Percentiles rank a stretch among this genome's conserved stretches.
Conservation (phyloP, 2,797 vertebrate genomes). For the Sebastiscus tertius region DNA sequence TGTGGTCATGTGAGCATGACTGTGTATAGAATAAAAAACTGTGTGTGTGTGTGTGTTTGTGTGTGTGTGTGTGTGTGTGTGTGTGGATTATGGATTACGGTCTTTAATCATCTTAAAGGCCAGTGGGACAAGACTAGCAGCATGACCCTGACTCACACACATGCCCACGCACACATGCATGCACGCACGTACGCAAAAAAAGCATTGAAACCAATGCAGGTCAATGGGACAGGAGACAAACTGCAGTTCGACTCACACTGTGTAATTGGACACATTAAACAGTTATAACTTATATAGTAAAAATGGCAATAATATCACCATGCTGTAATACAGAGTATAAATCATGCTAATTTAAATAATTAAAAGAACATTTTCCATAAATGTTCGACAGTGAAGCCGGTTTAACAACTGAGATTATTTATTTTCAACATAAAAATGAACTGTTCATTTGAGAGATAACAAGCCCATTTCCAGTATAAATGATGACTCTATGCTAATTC, state of each 20-base stretch:
- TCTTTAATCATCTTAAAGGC: constrained; percentile 61
- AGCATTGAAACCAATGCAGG: not conserved
- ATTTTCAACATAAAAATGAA: not conserved
- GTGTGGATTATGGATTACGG: constrained; percentile 67
- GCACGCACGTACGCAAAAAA: not conserved
- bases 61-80: not conserved
- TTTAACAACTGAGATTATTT: not conserved
- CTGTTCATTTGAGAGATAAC: not conserved
- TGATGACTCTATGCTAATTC: not conserved
- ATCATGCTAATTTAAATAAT: not conserved
- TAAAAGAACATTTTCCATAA: not conserved
- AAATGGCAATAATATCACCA: not conserved
- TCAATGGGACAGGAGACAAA: not conserved
- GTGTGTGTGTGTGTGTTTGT: not conserved
- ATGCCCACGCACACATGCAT: not conserved
- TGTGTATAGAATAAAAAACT: constrained; percentile 1
- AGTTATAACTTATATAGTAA: not conserved
- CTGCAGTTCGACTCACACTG: not conserved
- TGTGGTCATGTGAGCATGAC: not conserved
- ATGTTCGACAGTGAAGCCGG: not conserved
- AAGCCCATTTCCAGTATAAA: not conserved
- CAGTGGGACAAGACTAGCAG: constrained; percentile 26
- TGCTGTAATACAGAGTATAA: not conserved
- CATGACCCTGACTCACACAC: not conserved
- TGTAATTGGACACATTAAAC: not conserved